Base-by-base conservation (phyloP, 2,888 invertebrate genomes). In the Iphiclides podalirius region DNA sequence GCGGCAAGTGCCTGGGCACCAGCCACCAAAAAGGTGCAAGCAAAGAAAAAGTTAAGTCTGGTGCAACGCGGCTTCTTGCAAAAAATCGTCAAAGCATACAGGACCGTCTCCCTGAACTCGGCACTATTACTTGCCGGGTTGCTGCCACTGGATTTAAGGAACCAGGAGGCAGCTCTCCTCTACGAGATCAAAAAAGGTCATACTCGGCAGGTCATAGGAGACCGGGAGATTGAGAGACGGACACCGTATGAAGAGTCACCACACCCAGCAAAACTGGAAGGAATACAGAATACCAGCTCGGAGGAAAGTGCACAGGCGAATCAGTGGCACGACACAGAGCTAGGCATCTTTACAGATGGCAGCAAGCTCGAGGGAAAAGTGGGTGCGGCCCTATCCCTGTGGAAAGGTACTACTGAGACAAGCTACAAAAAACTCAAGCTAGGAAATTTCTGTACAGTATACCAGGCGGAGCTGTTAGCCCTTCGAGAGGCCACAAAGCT, bases 41-140 rank as follows among this genome's bases (percentile, higher is more conserved):
- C n/a, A n/a, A n/a, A n/a, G n/a, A n/a, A n/a, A n/a, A n/a, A n/a
- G n/a, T n/a, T n/a, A n/a, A n/a, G n/a, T n/a, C n/a, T n/a, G 1
- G 43, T 54, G 1, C 54, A 55, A 8, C 9, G 54, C 1, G 53
- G 52, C 0, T 53, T 58, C 12, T 52, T 41, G 0, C 54, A 53
- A n/a, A 58, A 55, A 20, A 13, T 55, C 0, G 8, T n/a, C 0
- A 52, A n/a, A n/a, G n/a, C n/a, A n/a, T n/a, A n/a, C n/a, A n/a
- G n/a, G n/a, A n/a, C n/a, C n/a, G n/a, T n/a, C n/a, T n/a, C n/a
- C n/a, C n/a, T n/a, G n/a, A n/a, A n/a, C n/a, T n/a, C n/a, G n/a
- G n/a, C n/a, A n/a, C n/a, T n/a, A n/a, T n/a, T n/a, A n/a, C n/a
- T n/a, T n/a, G 36, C 36, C 9, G 36, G 36, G 1, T n/a, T 36